Evolutionary conservation across 2,113 vertebrate species (phyloP), one percentile per base, ranked within the genome.

Genomic region (Guaruba guarouba): DNA sequence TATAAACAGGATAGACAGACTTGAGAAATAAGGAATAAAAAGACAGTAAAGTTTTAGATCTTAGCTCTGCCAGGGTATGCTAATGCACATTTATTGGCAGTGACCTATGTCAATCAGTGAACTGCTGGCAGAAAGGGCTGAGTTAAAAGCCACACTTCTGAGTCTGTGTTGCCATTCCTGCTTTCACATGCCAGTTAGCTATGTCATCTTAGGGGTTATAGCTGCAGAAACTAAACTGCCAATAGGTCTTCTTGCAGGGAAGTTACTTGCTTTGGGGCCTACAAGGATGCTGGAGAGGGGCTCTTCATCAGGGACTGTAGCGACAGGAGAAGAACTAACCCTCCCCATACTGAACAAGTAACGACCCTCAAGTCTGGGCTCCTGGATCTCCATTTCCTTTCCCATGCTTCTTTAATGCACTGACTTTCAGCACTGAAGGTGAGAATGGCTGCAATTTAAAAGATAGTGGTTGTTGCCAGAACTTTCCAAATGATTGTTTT

Each of bases 21-120:
- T 82, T 46, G 41, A 92, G 63, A 91, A 84, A 64, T 41, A 68
- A 73, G 48, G 48, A 85, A 61, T 48, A 52, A 62, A 82, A 93
- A 27, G 57, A 52, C 12, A 69, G 27, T 33, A 18, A 73, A 31
- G 5, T 69, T 90, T 88, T 41, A 59, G 64, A 28, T 33, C 31
- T 48, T 44, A 62, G 63, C 31, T 76, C 66, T 85, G 39, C 31
- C 70, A 64, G 54, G 25, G 27, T 22, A 25, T 7, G 23, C 29
- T 43, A 57, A 63, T 46, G 27, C 59, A 49, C 28, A 17, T 16
- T 25, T 6, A 7, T 33, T 29, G 39, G 59, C 48, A 69, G 67
- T 39, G 51, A 78, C 18, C 64, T 43, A 11, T 2, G 25, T 43
- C 43, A 77, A 71, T 25, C 25, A 61, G 16, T 2, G 8, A 52